Conservation (phyloP, 1,140 invertebrate genomes). For the Hypsibius dujardini region DNA sequence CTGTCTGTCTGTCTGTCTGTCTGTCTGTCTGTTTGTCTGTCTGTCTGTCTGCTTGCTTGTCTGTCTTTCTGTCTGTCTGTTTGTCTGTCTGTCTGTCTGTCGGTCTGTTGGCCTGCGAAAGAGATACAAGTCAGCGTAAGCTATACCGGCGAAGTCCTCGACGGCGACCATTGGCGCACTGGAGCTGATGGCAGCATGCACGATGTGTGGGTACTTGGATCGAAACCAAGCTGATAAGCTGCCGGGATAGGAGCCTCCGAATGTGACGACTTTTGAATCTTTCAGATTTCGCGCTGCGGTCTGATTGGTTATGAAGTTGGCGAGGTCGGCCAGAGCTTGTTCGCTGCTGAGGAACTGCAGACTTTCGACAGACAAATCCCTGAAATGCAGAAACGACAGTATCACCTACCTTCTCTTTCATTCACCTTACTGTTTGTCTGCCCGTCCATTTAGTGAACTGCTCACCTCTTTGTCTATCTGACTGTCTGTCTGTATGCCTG, state of each 20-base stretch:
- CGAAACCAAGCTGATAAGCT: constrained; percentile 66
- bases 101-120: no score
- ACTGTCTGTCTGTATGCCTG: no score
- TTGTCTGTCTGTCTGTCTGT: no score
- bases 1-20: no score
- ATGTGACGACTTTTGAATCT: constrained; percentile 65
- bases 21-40: no score
- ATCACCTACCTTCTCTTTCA: not conserved
- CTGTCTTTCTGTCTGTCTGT: not conserved
- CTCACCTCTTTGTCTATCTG: no score
- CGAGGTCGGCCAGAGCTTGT: constrained; percentile 70
- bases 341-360: constrained; percentile 58
- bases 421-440: no score
- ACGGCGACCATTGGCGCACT: constrained; percentile 67
- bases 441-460: no score
- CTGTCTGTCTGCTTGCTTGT: not conserved
- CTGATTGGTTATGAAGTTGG: constrained; percentile 54
- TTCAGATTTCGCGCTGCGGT: constrained; percentile 44
- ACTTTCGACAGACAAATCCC: constrained; percentile 55
- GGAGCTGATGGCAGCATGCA: constrained; percentile 60
- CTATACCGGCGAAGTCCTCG: constrained; percentile 53
- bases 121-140: no score
- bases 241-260: constrained; percentile 82
- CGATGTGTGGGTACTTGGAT: constrained; percentile 69
- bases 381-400: constrained; percentile 31